Base-by-base conservation (phyloP, 2,888 invertebrate genomes). In the Oscheius onirici region DNA sequence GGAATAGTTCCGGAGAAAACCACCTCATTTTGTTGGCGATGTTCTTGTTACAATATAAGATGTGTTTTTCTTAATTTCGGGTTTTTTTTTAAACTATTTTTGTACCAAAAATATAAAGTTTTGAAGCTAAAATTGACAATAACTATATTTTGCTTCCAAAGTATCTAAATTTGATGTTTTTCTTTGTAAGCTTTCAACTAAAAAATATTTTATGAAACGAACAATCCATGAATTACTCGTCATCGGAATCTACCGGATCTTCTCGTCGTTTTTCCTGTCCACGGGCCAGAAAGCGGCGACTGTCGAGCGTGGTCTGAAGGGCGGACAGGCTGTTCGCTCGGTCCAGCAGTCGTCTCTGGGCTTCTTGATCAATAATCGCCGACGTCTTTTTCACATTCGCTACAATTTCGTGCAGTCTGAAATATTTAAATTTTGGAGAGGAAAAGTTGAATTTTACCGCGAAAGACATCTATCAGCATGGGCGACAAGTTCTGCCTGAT, bases 161-260 rank as follows among this genome's bases (percentile, higher is more conserved):
- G n/a, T n/a, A n/a, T n/a, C n/a, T n/a, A n/a, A n/a, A n/a, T n/a
- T n/a, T n/a, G n/a, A n/a, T n/a, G n/a, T n/a, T n/a, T n/a, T n/a
- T n/a, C 13, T 43, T 43, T 43, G 43, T 13, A 43, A 43, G 13
- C 43, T 43, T 11, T 11, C 10, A 43, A 43, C 43, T 43, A 51
- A 52, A n/a, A 17, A 52, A 5, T 13, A 52, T 17, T 52, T 2
- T 13, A n/a, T 2, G 3, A 52, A 22, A 20, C 17, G 6, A 22
- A 55, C 11, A n/a, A 22, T 5, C 22, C 24, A 24, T 17, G 22
- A 22, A 52, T 58, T 22, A 58, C 17, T 70, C 70, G 28, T 70
- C 70, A 49, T 70, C 70, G 11, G 70, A 70, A 41, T 70, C 70
- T 11, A 70, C 22, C n/a, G 70, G 70, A 20, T 70, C 63, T 40